Evolutionary conservation across 2,888 invertebrate species (phyloP).

Genomic region (Lamellibrachia satsuma): DNA sequence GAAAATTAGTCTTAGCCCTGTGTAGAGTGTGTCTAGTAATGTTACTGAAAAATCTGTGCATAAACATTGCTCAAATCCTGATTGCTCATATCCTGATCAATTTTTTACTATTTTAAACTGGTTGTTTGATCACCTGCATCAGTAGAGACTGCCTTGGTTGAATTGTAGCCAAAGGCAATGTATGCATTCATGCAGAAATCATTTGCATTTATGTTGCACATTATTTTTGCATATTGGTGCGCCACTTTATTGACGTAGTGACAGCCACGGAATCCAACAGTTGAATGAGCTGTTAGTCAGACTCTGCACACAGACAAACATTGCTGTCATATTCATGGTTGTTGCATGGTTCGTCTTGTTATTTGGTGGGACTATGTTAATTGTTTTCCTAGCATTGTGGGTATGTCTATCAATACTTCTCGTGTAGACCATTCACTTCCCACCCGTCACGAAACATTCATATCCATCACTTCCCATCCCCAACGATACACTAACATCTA

Average conservation of each 20-base stretch:
- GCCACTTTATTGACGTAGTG: background rate
- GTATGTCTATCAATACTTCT: background rate
- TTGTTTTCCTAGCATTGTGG: background rate
- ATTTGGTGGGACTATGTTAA: background rate
- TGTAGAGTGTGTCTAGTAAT: background rate
- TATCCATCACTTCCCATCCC: no score
- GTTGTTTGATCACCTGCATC: background rate
- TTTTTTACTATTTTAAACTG: background rate
- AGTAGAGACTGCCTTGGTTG: background rate
- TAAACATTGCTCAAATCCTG: background rate
- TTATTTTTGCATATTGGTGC: background rate
- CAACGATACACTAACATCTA: no score
- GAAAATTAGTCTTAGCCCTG: background rate
- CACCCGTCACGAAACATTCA: no score
- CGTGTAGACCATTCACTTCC: background rate
- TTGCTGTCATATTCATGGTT: background rate
- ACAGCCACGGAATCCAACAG: background rate
- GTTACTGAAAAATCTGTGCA: background rate
- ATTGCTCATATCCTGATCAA: background rate
- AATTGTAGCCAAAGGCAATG: background rate
- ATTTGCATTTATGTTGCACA: conserved; percentile 17
- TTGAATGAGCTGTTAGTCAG: background rate
- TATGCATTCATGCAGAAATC: conserved; percentile 17
- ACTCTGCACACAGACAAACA: background rate
- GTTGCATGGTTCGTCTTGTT: background rate